These are phyloP conservation scores for Silurus glanis DNA, from an alignment of 2,113 vertebrate genomes.

Conservation along the genomic window DNA sequence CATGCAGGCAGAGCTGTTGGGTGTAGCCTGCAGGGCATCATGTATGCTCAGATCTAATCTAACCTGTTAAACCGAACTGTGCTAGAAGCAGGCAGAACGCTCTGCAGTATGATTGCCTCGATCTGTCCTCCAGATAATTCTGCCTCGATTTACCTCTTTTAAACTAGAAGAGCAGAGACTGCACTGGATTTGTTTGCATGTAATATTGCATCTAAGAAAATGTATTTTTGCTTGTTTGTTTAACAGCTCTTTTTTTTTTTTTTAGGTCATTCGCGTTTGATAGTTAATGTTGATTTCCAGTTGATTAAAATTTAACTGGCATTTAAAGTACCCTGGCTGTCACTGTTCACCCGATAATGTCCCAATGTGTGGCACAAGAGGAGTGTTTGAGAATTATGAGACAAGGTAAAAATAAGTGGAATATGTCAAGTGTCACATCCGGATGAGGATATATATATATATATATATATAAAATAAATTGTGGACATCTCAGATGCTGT, in stretches of 20 bases:
- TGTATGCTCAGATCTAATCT: conserved; percentile 68
- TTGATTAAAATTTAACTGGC: conserved; percentile 3
- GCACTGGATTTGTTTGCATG: conserved; percentile 12
- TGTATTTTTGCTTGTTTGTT: too few relatives aligned
- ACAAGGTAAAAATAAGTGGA: background rate
- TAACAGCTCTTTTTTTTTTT: background rate
- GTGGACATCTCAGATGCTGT: background rate
- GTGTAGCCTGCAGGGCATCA: conserved; percentile 54
- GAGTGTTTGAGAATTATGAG: background rate
- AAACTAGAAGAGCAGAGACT: conserved; percentile 38
- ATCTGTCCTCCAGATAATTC: conserved; percentile 65
- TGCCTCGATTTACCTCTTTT: conserved; percentile 41
- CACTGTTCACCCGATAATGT: background rate
- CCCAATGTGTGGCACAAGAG: too few relatives aligned
- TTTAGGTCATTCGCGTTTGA: background rate
- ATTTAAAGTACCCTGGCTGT: background rate
- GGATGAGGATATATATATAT: too few relatives aligned
- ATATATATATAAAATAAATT: too few relatives aligned
- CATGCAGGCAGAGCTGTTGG: conserved; percentile 52
- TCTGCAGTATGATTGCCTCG: conserved; percentile 62
- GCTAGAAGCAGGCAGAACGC: conserved; percentile 51
- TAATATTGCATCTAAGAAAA: background rate
- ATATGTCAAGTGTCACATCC: background rate
- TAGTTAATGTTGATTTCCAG: background rate
- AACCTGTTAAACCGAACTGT: conserved; percentile 63